Evolutionary conservation across 2,113 vertebrate species (phyloP), one percentile per base, ranked within the genome.

Genomic region (Rhabdomys dilectus): DNA sequence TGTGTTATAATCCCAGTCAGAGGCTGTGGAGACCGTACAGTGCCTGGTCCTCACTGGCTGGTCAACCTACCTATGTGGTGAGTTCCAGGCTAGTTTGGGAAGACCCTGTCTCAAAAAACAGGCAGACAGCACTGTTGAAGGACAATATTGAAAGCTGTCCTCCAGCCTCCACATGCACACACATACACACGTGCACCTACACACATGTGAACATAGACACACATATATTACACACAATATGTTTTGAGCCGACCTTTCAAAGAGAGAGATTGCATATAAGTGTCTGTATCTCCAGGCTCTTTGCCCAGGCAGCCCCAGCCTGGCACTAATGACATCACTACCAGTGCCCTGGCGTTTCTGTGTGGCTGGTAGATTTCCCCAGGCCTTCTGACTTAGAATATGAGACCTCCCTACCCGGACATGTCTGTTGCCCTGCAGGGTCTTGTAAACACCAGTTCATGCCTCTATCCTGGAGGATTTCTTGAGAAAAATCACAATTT

Each of bases 311-410:
- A 60, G 81, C 53, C 9, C 1, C 8, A 48, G 26, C 0, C 89
- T 4, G 12, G 26, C 31, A 7, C 15, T 31, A 1, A 0, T 42
- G 3, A 3, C 29, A 0, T 31, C 0, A 3, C 2, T 45, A 45
- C 45, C 45, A 45, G 5, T 0, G 3, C 9, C 0, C 45, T 1
- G 0, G 8, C 29, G 5, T 31, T 53, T 24, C 15, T 29, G 58
- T 16, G 9, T 0, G 3, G 16, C 2, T 22, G 42, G 60, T 80
- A 34, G 6, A 7, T 4, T 21, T 34, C 34, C 60, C 86, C 75
- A 36, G 16, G 4, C 31, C 39, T 4, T 34, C 7, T 11, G 60
- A 64, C 88, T 70, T 11, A 1, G n/a, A 53, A 72, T 36, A 26
- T 22, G 31, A 6, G 31, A 1, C 39, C 6, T 8, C 0, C 0